A percentile compares a stretch with the other conserved stretches of the same genome.
Evolutionary conservation across 2,113 vertebrate genomes (phyloP).

Genomic region (Pomatostomus ruficeps): DNA sequence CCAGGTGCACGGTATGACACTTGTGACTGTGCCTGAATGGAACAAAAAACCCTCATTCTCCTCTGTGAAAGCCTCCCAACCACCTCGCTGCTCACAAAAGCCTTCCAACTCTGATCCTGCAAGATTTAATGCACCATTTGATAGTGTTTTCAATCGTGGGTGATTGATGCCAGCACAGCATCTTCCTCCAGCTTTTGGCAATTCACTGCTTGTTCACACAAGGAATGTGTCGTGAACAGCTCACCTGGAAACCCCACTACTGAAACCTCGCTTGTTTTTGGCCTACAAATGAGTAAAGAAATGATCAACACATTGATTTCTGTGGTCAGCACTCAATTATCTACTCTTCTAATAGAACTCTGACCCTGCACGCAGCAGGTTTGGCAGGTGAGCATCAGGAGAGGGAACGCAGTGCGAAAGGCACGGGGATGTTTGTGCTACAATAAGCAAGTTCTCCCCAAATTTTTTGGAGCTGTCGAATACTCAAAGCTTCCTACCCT

Average conservation of each 20-base stretch:
- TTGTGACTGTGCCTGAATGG: neutral
- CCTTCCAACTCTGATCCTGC: neutral
- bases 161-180: neutral
- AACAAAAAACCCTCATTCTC: neutral
- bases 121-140: neutral
- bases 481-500: neutral
- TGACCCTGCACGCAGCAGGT: neutral
- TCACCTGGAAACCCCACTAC: neutral
- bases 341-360: neutral
- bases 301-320: neutral
- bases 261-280: neutral
- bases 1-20: neutral
- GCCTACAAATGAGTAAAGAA: neutral
- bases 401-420: neutral
- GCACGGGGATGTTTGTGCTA: fast-evolving
- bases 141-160: neutral
- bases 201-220: neutral
- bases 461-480: neutral
- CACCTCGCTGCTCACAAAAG: neutral
- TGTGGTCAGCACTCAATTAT: neutral
- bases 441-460: neutral
- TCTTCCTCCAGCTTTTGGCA: neutral
- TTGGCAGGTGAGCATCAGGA: neutral
- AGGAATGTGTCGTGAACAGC: neutral
- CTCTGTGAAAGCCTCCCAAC: neutral